Evolutionary conservation across 2,888 invertebrate genomes (phyloP).

Genomic region (Sympetrum striolatum): DNA sequence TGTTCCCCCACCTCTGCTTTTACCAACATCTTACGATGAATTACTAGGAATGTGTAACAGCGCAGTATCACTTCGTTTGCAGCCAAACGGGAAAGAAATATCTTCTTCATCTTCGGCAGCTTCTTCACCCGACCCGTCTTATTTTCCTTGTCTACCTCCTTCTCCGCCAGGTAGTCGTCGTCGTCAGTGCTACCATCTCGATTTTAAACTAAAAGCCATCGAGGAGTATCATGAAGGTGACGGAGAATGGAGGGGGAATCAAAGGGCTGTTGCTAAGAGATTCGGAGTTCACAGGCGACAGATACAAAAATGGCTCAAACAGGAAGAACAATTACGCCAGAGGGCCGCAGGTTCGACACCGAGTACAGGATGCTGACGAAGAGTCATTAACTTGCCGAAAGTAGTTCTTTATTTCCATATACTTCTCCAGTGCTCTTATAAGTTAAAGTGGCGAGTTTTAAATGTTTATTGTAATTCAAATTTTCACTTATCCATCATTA

Average conservation of each 20-base stretch:
- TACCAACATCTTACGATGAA: constrained; percentile 12
- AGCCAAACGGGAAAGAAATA: constrained; percentile 5
- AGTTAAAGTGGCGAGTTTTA: background rate
- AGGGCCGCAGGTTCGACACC: constrained; percentile 42
- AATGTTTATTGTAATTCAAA: no score
- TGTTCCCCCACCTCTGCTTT: background rate
- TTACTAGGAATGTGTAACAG: background rate
- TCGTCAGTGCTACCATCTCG: constrained; percentile 46
- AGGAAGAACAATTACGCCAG: constrained; percentile 58
- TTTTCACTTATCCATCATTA: background rate
- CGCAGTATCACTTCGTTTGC: background rate
- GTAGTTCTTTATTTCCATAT: background rate
- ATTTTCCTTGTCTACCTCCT: constrained; percentile 10
- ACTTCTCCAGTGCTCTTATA: background rate
- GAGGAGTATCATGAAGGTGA: constrained; percentile 63
- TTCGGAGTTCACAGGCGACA: constrained; percentile 62
- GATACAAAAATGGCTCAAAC: constrained; percentile 67
- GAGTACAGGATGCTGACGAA: constrained; percentile 48
- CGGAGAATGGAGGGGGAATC: constrained; percentile 61
- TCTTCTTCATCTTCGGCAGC: constrained; percentile 25
- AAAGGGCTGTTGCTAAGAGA: constrained; percentile 61
- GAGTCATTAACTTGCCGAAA: background rate
- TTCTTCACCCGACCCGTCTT: constrained; percentile 16
- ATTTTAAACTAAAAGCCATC: constrained; percentile 60
- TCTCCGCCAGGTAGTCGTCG: constrained; percentile 16